Conservation (phyloP, 2,888 invertebrate species). For the Drepanosiphum platanoidis region DNA sequence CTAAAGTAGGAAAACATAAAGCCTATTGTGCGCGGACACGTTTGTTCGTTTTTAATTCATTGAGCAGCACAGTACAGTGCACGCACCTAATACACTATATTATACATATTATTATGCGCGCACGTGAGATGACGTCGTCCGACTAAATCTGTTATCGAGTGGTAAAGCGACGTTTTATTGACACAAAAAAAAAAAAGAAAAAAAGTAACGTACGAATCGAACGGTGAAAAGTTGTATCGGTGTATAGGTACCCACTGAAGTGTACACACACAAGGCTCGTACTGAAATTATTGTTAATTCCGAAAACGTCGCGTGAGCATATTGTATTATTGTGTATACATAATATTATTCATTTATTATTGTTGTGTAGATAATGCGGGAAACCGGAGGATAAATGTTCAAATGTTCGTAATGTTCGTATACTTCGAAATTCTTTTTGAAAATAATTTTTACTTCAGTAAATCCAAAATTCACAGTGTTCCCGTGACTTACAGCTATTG, state of each 20-base stretch:
- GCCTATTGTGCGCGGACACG: background rate
- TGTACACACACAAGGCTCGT: background rate
- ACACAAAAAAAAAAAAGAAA: background rate
- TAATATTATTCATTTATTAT: no score
- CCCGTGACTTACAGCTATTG: background rate
- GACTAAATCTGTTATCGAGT: conserved; percentile 9
- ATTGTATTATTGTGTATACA: background rate
- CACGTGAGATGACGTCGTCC: background rate
- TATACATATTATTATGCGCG: no score
- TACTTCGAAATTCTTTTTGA: conserved; percentile 8
- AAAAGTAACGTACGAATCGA: background rate
- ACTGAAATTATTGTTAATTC: background rate
- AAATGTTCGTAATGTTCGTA: background rate
- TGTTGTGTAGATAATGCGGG: background rate
- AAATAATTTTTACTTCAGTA: conserved; percentile 42
- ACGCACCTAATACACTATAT: background rate
- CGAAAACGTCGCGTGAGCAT: background rate
- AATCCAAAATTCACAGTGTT: conserved; percentile 17
- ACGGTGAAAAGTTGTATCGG: background rate
- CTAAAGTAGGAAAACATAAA: conserved; percentile 28
- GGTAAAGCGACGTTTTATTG: background rate
- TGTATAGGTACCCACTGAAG: background rate
- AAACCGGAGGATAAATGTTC: background rate
- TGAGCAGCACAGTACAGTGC: background rate
- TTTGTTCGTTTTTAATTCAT: conserved; percentile 45